Evolutionary conservation across 2,888 invertebrate species (phyloP).

Genomic region (Drosophila melanocephala): DNA sequence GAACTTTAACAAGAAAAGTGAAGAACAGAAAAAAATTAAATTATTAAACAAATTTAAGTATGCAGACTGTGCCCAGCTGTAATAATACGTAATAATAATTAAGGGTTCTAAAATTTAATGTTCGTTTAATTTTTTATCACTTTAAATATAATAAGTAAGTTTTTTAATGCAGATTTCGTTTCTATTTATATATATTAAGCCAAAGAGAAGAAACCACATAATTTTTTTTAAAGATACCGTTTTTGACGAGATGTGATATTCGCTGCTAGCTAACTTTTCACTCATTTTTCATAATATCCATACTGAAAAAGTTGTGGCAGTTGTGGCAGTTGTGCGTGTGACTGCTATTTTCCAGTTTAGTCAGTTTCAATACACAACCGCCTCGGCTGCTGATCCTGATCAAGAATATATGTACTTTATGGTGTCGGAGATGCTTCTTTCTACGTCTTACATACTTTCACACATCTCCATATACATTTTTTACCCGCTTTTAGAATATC

Average conservation of each 20-base stretch:
- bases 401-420: too few relatives aligned
- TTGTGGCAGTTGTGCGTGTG: conserved; percentile 3
- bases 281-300: neutral
- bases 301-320: neutral
- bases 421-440: neutral
- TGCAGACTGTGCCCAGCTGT: neutral
- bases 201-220: neutral
- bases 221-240: neutral
- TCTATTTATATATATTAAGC: too few relatives aligned
- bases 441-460: neutral
- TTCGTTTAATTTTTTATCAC: neutral
- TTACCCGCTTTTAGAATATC: neutral
- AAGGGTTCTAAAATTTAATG: neutral
- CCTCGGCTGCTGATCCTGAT: neutral
- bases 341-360: neutral
- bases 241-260: neutral
- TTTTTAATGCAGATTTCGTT: too few relatives aligned
- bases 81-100: neutral
- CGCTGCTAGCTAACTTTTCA: neutral
- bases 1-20: neutral
- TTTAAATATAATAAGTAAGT: neutral
- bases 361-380: neutral
- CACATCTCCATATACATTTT: neutral
- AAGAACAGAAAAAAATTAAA: neutral
- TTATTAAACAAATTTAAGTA: neutral